Percentiles rank a stretch among this genome's conserved stretches.
Conservation (phyloP, 2,113 vertebrate species). For the Spea multiplicata region DNA sequence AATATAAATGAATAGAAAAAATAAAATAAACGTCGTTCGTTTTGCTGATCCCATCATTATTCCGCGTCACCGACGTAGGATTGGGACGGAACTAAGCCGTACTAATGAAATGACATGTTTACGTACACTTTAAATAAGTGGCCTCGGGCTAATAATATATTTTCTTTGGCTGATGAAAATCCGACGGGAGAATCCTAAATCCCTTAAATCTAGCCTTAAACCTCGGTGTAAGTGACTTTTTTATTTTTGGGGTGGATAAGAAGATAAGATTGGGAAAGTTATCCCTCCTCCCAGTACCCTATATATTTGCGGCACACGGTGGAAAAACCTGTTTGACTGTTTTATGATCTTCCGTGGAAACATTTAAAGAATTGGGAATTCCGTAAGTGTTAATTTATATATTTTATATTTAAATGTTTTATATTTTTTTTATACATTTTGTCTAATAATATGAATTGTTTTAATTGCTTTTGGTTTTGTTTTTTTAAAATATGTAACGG, state of each 20-base stretch:
- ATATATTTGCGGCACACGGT: conserved; percentile 9
- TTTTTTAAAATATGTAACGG: too few species aligned
- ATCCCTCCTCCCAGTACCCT: background rate
- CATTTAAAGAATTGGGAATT: background rate
- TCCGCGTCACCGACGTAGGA: too few species aligned
- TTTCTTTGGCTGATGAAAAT: conserved; percentile 28
- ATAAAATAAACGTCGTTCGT: too few species aligned
- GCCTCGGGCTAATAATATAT: conserved; percentile 33
- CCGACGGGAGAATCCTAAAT: conserved; percentile 22
- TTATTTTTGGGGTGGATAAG: conserved; percentile 31
- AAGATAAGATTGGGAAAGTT: conserved; percentile 19
- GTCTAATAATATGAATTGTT: too few species aligned
- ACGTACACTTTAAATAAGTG: conserved; percentile 4
- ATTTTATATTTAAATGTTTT: background rate
- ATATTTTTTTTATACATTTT: background rate
- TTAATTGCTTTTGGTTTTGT: too few species aligned
- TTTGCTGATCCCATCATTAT: too few species aligned
- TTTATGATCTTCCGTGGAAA: background rate
- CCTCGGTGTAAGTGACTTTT: conserved; percentile 25
- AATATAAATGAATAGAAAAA: too few species aligned
- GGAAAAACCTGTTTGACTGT: background rate
- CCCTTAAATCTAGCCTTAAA: conserved; percentile 27
- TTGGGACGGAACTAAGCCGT: background rate
- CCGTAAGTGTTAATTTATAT: conserved; percentile 1
- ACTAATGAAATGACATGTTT: conserved; percentile 6